phyloP scores from a whole-genome alignment of 2,797 vertebrate species.

The Xenopus petersii region DNA sequence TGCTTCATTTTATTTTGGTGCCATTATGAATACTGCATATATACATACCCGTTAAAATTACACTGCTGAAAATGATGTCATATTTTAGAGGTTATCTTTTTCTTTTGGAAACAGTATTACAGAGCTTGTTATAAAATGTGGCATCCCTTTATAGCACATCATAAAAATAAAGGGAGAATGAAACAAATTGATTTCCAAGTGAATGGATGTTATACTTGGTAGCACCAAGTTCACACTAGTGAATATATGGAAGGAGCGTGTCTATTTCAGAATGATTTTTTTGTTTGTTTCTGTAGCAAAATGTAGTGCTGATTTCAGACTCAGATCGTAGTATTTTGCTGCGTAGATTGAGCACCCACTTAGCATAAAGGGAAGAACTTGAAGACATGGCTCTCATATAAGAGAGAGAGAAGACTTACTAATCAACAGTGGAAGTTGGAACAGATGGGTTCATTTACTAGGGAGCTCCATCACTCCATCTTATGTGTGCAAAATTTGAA shows the following conservation, averaged over 20 bases:
- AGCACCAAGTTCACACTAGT: conserved; percentile 12
- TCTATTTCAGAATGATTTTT: neutral
- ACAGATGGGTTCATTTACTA: too few relatives aligned
- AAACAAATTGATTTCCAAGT: conserved; percentile 25
- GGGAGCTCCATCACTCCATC: too few relatives aligned
- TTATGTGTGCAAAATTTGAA: too few relatives aligned
- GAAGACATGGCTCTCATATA: too few relatives aligned
- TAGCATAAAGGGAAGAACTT: too few relatives aligned
- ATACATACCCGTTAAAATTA: conserved; percentile 20
- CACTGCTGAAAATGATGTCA: conserved; percentile 2
- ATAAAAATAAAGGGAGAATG: conserved; percentile 39
- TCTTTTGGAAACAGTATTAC: neutral
- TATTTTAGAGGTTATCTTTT: conserved; percentile 1
- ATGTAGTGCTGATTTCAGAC: neutral
- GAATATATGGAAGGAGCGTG: conserved; percentile 1
- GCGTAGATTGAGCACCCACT: too few relatives aligned
- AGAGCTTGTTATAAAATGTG: conserved; percentile 24
- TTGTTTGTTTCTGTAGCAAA: neutral
- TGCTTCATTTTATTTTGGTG: conserved; percentile 43
- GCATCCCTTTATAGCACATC: conserved; percentile 31
- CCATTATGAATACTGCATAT: conserved; percentile 14
- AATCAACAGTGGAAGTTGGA: too few relatives aligned
- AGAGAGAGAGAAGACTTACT: too few relatives aligned
- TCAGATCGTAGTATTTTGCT: too few relatives aligned
- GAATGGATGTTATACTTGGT: conserved; percentile 18